Evolutionary conservation across 2,888 invertebrate species (phyloP).

Genomic region (Ypsolopha scabrella): DNA sequence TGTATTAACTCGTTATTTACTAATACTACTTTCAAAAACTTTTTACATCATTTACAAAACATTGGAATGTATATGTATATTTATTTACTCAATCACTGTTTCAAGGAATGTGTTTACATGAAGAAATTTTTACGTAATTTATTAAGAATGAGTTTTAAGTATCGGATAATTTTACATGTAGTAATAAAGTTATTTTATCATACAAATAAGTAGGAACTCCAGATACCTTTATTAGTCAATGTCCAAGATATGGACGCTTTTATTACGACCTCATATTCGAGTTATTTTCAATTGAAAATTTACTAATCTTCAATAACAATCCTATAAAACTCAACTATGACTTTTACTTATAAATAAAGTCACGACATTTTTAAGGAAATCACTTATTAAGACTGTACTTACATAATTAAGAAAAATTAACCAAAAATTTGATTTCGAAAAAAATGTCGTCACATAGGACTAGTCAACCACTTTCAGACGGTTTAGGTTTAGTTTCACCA

Average conservation of each 20-base stretch:
- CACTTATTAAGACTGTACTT: not conserved
- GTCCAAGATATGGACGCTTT: constrained; percentile 13
- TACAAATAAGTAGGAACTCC: constrained; percentile 58
- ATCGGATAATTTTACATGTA: too few species aligned
- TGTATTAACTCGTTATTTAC: constrained; percentile 23
- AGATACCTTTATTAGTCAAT: constrained; percentile 33
- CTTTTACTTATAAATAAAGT: not conserved
- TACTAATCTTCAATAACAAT: constrained; percentile 7
- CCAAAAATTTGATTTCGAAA: too few species aligned
- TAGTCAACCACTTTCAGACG: constrained; percentile 39
- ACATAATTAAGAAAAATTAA: not conserved
- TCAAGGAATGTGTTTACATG: too few species aligned
- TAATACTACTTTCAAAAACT: constrained; percentile 32
- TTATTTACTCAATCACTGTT: too few species aligned
- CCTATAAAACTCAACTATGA: not conserved
- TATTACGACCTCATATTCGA: constrained; percentile 31
- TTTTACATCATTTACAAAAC: constrained; percentile 55
- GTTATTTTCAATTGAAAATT: constrained; percentile 30
- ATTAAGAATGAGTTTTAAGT: too few species aligned
- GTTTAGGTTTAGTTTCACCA: constrained; percentile 47
- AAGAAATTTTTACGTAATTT: too few species aligned
- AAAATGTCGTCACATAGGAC: constrained; percentile 20
- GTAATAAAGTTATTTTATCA: too few species aligned
- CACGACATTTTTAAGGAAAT: not conserved
- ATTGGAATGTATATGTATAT: constrained; percentile 36